These are phyloP conservation scores for Campaea margaritaria DNA, from an alignment of 2,888 invertebrate species.

Conservation along the genomic window DNA sequence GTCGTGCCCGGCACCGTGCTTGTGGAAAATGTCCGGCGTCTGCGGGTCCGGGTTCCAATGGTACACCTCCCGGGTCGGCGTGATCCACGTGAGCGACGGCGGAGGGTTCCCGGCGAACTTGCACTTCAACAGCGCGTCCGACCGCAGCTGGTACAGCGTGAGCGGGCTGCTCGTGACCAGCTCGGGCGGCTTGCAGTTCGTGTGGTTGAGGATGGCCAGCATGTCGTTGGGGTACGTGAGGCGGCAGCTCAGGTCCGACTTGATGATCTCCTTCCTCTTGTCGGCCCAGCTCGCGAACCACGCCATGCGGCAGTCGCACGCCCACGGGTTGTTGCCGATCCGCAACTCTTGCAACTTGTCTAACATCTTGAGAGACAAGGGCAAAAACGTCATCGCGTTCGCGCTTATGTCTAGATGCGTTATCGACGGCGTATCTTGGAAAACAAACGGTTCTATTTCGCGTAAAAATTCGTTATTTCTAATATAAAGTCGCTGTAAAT, in stretches of 20 bases:
- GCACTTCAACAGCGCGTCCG: constrained; percentile 91
- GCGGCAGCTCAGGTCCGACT: constrained; percentile 88
- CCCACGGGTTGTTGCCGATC: constrained; percentile 91
- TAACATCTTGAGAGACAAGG: constrained; percentile 88
- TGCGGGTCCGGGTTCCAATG: constrained; percentile 92
- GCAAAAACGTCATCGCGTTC: constrained; percentile 89
- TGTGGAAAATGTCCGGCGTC: constrained; percentile 87
- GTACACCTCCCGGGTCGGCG: constrained; percentile 89
- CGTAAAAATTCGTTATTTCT: constrained; percentile 86
- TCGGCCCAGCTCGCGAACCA: constrained; percentile 88
- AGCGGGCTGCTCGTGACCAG: constrained; percentile 86
- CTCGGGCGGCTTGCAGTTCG: constrained; percentile 88
- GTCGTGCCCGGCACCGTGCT: constrained; percentile 87
- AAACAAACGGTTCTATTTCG: constrained; percentile 87
- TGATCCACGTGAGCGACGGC: constrained; percentile 94
- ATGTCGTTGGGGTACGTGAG: constrained; percentile 89
- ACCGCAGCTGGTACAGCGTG: constrained; percentile 86
- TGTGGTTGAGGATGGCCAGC: constrained; percentile 88
- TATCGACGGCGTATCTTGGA: constrained; percentile 86
- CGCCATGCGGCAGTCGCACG: constrained; percentile 94
- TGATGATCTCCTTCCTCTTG: constrained; percentile 75
- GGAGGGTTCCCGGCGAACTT: constrained; percentile 90
- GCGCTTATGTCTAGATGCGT: constrained; percentile 88
- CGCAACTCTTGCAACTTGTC: constrained; percentile 87
- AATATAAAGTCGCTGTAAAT: constrained; percentile 85